phyloP scores from a whole-genome alignment of 2,113 vertebrate genomes.

The Centrocercus urophasianus region DNA sequence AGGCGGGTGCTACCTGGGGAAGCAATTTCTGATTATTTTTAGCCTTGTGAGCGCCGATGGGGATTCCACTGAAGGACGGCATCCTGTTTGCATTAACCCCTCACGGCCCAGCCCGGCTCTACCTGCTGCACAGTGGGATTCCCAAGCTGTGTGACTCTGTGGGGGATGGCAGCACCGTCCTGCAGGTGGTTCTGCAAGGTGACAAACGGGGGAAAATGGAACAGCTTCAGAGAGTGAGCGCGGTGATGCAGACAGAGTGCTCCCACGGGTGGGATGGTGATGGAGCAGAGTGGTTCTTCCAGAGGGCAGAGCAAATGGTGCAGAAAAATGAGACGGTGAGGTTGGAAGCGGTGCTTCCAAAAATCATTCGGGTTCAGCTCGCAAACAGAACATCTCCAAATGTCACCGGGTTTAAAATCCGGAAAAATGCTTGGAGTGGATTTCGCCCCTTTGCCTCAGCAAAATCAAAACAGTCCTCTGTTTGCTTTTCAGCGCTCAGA shows the following conservation, averaged over 20 bases:
- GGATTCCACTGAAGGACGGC: constrained; percentile 12
- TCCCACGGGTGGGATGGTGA: neutral
- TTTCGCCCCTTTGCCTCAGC: neutral
- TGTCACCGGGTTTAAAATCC: constrained; percentile 53
- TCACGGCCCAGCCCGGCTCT: neutral
- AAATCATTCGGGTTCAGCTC: neutral
- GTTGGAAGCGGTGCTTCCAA: neutral
- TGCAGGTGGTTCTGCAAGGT: neutral
- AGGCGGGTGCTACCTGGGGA: constrained; percentile 59
- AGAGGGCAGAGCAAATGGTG: neutral
- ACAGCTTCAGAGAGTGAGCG: neutral
- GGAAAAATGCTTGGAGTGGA: constrained; percentile 25
- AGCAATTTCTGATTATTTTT: constrained; percentile 73
- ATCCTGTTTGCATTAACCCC: neutral
- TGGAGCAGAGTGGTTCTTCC: rapidly evolving
- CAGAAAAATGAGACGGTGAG: neutral
- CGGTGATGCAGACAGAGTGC: no score
- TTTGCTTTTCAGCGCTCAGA: constrained; percentile 59
- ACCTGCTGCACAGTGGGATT: neutral
- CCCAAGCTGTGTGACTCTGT: neutral
- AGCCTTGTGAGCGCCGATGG: neutral
- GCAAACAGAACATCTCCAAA: neutral
- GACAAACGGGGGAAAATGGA: neutral
- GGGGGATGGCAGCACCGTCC: neutral
- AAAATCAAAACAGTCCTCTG: neutral